These are phyloP conservation scores for Tricholauxania praeusta DNA, from an alignment of 2,888 invertebrate species.

Conservation along the genomic window DNA sequence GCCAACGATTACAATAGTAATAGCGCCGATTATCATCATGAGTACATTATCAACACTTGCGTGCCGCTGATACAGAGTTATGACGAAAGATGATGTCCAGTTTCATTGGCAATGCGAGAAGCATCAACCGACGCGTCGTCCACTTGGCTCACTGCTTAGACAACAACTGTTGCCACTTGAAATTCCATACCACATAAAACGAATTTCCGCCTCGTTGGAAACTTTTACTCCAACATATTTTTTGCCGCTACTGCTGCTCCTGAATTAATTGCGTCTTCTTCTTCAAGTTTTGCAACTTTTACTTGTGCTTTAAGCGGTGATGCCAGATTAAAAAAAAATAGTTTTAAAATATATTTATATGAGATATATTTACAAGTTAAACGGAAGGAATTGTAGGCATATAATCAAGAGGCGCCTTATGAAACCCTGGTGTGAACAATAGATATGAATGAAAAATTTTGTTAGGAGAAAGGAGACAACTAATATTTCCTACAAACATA, in stretches of 20 bases:
- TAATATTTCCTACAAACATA: too few relatives aligned
- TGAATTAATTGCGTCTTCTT: constrained; percentile 10
- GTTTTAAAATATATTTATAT: too few relatives aligned
- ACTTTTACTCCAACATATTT: not conserved
- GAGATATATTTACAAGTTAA: too few relatives aligned
- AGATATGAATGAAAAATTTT: too few relatives aligned
- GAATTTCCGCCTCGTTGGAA: constrained; percentile 29
- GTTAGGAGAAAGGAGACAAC: too few relatives aligned
- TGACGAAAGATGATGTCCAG: constrained; percentile 2
- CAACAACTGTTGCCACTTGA: constrained; percentile 29
- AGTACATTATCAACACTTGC: constrained; percentile 19
- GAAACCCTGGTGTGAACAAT: too few relatives aligned
- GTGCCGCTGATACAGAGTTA: not conserved
- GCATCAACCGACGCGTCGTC: not conserved
- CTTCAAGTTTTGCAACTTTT: not conserved
- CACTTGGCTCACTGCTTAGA: constrained; percentile 7
- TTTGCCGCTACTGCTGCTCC: not conserved
- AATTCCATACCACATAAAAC: constrained; percentile 27
- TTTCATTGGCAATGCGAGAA: not conserved
- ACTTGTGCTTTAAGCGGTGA: not conserved
- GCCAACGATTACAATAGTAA: constrained; percentile 11
- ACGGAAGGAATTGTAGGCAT: too few relatives aligned
- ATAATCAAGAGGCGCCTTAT: too few relatives aligned
- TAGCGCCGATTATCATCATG: constrained; percentile 18
- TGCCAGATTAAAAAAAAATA: too few relatives aligned